Percentiles rank a stretch among this genome's conserved stretches.
These are phyloP conservation scores for Coleophora flavipennella DNA, from an alignment of 2,888 invertebrate genomes.

Conservation along the genomic window DNA sequence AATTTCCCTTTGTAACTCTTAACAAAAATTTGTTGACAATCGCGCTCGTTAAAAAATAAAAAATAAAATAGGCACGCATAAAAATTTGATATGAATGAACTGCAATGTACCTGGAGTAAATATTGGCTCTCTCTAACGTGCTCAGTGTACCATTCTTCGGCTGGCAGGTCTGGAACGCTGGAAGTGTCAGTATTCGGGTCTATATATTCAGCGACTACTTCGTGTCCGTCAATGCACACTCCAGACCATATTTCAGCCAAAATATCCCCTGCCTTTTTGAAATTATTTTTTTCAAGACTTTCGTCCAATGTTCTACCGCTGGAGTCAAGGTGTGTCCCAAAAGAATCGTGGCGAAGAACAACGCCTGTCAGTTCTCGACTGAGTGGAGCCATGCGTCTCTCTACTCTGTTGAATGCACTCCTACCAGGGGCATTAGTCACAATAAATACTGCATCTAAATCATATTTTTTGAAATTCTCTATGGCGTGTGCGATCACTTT, in stretches of 20 bases:
- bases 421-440: conserved; percentile 17
- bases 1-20: too few species aligned
- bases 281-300: conserved; percentile 14
- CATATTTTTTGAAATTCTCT: conserved; percentile 15
- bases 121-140: conserved; percentile 22
- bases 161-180: too few species aligned
- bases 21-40: too few species aligned
- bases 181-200: conserved; percentile 14
- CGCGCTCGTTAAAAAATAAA: conserved; percentile 13
- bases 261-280: conserved; percentile 15
- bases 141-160: conserved; percentile 17
- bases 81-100: too few species aligned
- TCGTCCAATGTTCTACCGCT: conserved; percentile 14
- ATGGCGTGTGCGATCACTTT: conserved; percentile 13
- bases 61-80: conserved; percentile 13
- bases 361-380: conserved; percentile 15
- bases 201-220: conserved; percentile 16
- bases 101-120: conserved; percentile 22
- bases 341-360: conserved; percentile 14
- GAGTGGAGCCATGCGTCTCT: conserved; percentile 16
- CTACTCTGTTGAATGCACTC: conserved; percentile 17
- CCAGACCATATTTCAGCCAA: conserved; percentile 13
- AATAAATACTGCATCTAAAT: conserved; percentile 19
- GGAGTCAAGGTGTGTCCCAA: conserved; percentile 13
- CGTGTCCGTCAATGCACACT: conserved; percentile 11